Percentiles rank a stretch among this genome's conserved stretches.
Conservation (phyloP, 2,888 invertebrate species). For the Pandemis corylana region DNA sequence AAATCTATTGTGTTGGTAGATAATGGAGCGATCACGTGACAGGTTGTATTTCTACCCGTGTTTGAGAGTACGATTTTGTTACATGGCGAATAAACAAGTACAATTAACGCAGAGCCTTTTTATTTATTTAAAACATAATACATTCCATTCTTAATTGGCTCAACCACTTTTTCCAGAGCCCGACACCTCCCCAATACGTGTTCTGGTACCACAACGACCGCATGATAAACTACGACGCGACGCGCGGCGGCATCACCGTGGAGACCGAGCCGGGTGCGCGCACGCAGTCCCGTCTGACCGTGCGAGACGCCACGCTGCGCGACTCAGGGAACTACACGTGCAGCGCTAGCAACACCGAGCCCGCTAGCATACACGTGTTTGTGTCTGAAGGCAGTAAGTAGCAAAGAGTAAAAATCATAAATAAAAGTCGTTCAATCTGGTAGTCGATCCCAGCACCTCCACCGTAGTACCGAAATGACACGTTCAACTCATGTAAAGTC, state of each 20-base stretch:
- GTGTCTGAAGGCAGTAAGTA: conserved; percentile 93
- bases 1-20: too few relatives aligned
- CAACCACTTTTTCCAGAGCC: conserved; percentile 87
- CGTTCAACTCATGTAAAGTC: conserved; percentile 87
- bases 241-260: conserved; percentile 91
- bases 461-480: neutral
- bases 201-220: conserved; percentile 98
- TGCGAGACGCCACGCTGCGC: conserved; percentile 92
- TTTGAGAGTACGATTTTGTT: too few relatives aligned
- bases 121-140: too few relatives aligned
- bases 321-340: conserved; percentile 97
- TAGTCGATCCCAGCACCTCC: neutral
- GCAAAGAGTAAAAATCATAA: too few relatives aligned
- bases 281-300: conserved; percentile 94
- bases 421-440: too few relatives aligned
- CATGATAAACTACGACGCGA: conserved; percentile 97
- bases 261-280: conserved; percentile 94
- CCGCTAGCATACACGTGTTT: conserved; percentile 95
- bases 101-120: too few relatives aligned
- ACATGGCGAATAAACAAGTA: too few relatives aligned
- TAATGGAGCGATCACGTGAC: too few relatives aligned
- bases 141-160: too few relatives aligned
- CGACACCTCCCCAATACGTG: conserved; percentile 96
- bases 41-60: too few relatives aligned
- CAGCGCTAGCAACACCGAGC: conserved; percentile 95